phyloP scores from a whole-genome alignment of 2,888 invertebrate genomes.

The Campoplex nolae region DNA sequence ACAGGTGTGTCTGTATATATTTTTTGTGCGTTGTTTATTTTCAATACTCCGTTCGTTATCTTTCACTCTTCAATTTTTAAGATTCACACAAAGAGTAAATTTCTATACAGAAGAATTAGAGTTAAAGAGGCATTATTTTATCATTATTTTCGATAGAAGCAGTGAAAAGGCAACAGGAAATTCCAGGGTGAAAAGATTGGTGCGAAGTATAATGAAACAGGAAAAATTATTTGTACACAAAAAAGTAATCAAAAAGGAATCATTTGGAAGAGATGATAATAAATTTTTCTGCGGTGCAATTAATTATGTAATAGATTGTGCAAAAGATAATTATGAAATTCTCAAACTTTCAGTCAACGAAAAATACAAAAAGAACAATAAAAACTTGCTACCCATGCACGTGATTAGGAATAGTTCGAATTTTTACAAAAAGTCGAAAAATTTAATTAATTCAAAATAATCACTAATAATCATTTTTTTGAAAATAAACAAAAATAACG shows the following conservation, averaged over 20 bases:
- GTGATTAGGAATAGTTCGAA: background rate
- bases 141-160: background rate
- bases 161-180: no score
- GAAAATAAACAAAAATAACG: background rate
- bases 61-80: constrained; percentile 47
- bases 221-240: background rate
- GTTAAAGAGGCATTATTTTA: background rate
- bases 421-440: background rate
- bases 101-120: constrained; percentile 54
- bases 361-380: background rate
- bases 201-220: background rate
- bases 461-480: background rate
- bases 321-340: background rate
- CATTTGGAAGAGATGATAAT: background rate
- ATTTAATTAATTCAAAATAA: background rate
- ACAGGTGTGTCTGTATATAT: constrained; percentile 13
- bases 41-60: constrained; percentile 31
- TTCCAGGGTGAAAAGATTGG: background rate
- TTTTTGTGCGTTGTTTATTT: constrained; percentile 22
- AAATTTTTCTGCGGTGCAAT: background rate
- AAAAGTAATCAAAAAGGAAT: background rate
- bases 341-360: background rate
- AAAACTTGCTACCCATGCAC: constrained; percentile 33
- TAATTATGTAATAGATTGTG: background rate
- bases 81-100: constrained; percentile 48